A percentile compares a stretch with the other conserved stretches of the same genome.
phyloP scores from a whole-genome alignment of 2,113 vertebrate species.

The Taurulus bubalis region DNA sequence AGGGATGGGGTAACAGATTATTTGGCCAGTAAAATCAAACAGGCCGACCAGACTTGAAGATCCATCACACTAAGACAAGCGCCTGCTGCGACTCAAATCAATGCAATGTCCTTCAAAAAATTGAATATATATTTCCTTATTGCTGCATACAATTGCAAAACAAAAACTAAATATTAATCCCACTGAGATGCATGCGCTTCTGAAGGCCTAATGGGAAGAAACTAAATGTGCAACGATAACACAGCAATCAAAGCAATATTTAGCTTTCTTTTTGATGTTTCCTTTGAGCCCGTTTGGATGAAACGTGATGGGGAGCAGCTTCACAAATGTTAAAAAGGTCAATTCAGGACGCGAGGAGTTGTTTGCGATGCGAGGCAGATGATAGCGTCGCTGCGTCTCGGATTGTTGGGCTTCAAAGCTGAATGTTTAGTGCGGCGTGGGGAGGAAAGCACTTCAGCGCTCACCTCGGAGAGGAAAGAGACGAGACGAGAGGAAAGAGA shows the following conservation, averaged over 20 bases:
- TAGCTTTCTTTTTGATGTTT: constrained; percentile 5
- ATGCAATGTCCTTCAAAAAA: constrained; percentile 28
- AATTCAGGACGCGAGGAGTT: not conserved
- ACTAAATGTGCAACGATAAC: constrained; percentile 4
- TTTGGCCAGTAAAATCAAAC: constrained; percentile 45
- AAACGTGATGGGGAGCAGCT: constrained; percentile 23
- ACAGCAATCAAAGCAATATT: constrained; percentile 22
- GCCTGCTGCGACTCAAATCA: not conserved
- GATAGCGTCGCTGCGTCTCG: not conserved
- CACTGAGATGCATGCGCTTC: not conserved
- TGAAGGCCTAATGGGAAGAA: constrained; percentile 26
- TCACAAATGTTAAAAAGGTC: not conserved
- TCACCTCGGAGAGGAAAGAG: constrained; percentile 16
- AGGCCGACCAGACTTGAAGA: constrained; percentile 5
- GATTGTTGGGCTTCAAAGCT: constrained; percentile 49
- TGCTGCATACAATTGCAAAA: not conserved
- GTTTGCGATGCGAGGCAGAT: not conserved
- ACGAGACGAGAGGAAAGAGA: no score
- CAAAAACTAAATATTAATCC: constrained; percentile 26
- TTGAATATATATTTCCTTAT: constrained; percentile 23
- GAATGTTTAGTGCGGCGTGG: not conserved
- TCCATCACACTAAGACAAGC: constrained; percentile 10
- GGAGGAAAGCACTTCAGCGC: not conserved
- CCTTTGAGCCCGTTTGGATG: not conserved
- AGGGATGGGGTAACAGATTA: constrained; percentile 46